phyloP scores from a whole-genome alignment of 2,888 invertebrate genomes.

The Nyleta sp. region DNA sequence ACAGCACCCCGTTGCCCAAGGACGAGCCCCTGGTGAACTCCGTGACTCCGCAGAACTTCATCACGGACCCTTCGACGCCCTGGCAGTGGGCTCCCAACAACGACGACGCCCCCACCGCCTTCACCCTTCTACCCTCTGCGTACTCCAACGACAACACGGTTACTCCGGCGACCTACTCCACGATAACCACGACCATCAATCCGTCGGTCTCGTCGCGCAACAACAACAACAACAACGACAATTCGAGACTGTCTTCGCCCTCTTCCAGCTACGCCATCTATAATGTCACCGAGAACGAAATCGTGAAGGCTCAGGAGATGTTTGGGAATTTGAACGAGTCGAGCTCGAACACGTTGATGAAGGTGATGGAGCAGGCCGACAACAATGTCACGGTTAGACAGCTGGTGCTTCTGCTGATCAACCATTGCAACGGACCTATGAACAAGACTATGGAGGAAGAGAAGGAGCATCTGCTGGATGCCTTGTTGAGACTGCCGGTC shows the following conservation, averaged over 20 bases:
- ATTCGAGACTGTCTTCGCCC: constrained; percentile 30
- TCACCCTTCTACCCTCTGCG: constrained; percentile 75
- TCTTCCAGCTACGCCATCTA: constrained; percentile 80
- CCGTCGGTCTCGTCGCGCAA: constrained; percentile 75
- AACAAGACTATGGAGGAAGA: constrained; percentile 89
- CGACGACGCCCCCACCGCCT: constrained; percentile 78
- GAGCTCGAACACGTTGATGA: constrained; percentile 89
- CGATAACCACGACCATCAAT: constrained; percentile 74
- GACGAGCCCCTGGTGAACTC: constrained; percentile 71
- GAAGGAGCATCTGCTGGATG: constrained; percentile 87
- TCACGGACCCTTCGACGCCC: constrained; percentile 74
- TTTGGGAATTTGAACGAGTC: constrained; percentile 90
- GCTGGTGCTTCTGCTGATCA: constrained; percentile 89
- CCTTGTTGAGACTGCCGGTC: constrained; percentile 87
- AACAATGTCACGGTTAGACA: constrained; percentile 89
- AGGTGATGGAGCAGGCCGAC: constrained; percentile 92
- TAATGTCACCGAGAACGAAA: constrained; percentile 87
- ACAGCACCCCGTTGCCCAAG: constrained; percentile 50
- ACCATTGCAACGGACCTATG: constrained; percentile 89
- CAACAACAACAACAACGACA: no score
- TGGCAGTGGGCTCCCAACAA: constrained; percentile 75
- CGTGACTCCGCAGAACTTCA: constrained; percentile 73
- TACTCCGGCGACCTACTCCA: constrained; percentile 74
- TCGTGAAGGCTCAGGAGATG: constrained; percentile 89
- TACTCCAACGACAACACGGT: constrained; percentile 72